Conservation (phyloP, 1,140 invertebrate species). For the Luehdorfia chinensis region DNA sequence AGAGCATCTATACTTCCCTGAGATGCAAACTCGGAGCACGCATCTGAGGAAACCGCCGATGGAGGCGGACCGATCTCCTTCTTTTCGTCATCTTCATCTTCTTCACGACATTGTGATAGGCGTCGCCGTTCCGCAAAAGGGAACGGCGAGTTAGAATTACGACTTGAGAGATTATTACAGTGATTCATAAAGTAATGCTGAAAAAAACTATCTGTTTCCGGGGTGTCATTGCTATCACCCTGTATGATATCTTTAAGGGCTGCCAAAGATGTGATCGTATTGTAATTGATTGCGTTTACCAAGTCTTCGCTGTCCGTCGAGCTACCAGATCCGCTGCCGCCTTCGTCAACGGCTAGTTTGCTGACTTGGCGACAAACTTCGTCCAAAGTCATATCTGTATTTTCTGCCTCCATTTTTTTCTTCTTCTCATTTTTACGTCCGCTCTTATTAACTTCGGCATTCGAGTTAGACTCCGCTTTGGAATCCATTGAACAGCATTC, state of each 20-base stretch:
- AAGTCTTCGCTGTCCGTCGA: constrained; percentile 82
- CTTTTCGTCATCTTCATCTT: constrained; percentile 86
- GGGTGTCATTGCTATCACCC: constrained; percentile 78
- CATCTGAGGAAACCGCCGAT: constrained; percentile 21
- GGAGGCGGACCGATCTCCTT: constrained; percentile 48
- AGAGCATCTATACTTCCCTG: constrained; percentile 10
- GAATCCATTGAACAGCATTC: constrained; percentile 65
- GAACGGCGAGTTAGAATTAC: constrained; percentile 77
- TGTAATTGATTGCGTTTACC: constrained; percentile 82
- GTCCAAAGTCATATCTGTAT: constrained; percentile 26
- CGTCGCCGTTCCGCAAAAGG: constrained; percentile 81
- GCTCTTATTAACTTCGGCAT: constrained; percentile 43
- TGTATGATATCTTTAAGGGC: constrained; percentile 83
- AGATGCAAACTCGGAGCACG: constrained; percentile 24
- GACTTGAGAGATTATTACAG: constrained; percentile 81
- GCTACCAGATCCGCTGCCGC: constrained; percentile 58
- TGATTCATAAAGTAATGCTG: constrained; percentile 86
- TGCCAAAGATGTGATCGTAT: constrained; percentile 81
- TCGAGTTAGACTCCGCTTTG: constrained; percentile 35
- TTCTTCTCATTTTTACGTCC: constrained; percentile 60
- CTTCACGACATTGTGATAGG: constrained; percentile 88
- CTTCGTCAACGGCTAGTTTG: constrained; percentile 35
- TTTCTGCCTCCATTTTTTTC: constrained; percentile 47
- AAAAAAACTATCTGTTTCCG: constrained; percentile 83
- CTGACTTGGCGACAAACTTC: constrained; percentile 38